Percentiles rank a stretch among this genome's conserved stretches.
Conservation (phyloP, 2,113 vertebrate species). For the Typhlomys cinereus region DNA sequence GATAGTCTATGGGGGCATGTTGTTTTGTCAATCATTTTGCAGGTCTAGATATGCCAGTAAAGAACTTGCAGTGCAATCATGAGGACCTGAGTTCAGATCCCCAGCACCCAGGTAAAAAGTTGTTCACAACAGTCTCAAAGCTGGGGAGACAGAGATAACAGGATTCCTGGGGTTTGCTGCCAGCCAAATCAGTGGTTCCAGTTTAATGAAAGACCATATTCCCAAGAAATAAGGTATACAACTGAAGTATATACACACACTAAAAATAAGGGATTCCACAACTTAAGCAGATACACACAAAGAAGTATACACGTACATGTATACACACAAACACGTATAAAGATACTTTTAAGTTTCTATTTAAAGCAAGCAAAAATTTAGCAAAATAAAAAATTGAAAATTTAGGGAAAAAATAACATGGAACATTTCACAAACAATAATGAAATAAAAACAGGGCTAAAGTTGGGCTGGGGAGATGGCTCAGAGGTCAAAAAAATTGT, state of each 20-base stretch:
- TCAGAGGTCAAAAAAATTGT: not conserved
- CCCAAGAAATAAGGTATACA: not conserved
- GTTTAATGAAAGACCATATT: not conserved
- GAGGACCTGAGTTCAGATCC: too few species aligned
- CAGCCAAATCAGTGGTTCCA: not conserved
- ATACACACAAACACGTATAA: not conserved
- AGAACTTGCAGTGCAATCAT: not conserved
- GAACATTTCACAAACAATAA: not conserved
- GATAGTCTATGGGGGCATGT: too few species aligned
- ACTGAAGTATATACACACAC: too few species aligned
- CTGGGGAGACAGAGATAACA: not conserved
- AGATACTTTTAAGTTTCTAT: not conserved
- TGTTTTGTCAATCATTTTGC: too few species aligned
- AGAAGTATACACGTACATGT: too few species aligned
- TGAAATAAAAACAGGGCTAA: not conserved
- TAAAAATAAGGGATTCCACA: too few species aligned
- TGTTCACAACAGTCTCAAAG: not conserved
- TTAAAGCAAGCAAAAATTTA: conserved; percentile 47
- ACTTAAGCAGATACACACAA: not conserved
- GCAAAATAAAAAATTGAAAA: conserved; percentile 12
- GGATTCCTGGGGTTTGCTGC: not conserved
- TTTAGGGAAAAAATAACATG: conserved; percentile 17
- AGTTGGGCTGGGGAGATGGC: not conserved
- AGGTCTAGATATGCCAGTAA: too few species aligned
- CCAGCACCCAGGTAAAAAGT: not conserved